Evolutionary conservation across 2,888 invertebrate species (phyloP).

Genomic region (Apeira syringaria): DNA sequence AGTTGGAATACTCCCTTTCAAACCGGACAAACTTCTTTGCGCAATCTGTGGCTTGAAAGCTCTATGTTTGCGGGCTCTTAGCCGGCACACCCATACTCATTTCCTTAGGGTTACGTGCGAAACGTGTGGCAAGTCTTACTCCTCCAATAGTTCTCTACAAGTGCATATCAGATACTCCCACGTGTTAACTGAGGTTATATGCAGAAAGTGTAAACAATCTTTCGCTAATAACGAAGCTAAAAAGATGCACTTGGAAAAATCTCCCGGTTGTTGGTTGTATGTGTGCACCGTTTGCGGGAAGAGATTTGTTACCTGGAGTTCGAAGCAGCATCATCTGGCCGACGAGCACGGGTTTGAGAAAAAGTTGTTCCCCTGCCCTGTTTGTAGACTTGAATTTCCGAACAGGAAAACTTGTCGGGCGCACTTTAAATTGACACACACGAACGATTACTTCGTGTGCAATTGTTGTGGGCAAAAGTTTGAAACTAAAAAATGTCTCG

Average conservation of each 20-base stretch:
- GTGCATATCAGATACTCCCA: conserved; percentile 62
- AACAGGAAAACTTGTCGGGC: conserved; percentile 56
- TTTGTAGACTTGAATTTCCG: conserved; percentile 56
- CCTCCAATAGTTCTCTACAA: conserved; percentile 57
- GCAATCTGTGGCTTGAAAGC: conserved; percentile 58
- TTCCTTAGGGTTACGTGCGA: conserved; percentile 69
- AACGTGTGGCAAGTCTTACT: conserved; percentile 67
- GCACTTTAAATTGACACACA: conserved; percentile 51
- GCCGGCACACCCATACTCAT: conserved; percentile 66
- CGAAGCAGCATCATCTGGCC: conserved; percentile 57
- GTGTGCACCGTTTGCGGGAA: conserved; percentile 62
- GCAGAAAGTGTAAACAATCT: conserved; percentile 62
- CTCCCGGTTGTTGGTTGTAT: conserved; percentile 62
- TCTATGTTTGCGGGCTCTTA: conserved; percentile 57
- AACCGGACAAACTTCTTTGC: conserved; percentile 56
- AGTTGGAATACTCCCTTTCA: conserved; percentile 65
- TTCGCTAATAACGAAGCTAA: conserved; percentile 57
- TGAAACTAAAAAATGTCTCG: conserved; percentile 54
- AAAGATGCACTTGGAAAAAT: conserved; percentile 52
- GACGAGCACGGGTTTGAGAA: conserved; percentile 56
- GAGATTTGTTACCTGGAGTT: conserved; percentile 57
- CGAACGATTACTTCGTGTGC: conserved; percentile 63
- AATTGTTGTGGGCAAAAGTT: conserved; percentile 67
- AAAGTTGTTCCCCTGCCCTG: conserved; percentile 56
- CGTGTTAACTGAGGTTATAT: conserved; percentile 53